phyloP scores from a whole-genome alignment of 2,113 vertebrate species.

The Hylia prasina region DNA sequence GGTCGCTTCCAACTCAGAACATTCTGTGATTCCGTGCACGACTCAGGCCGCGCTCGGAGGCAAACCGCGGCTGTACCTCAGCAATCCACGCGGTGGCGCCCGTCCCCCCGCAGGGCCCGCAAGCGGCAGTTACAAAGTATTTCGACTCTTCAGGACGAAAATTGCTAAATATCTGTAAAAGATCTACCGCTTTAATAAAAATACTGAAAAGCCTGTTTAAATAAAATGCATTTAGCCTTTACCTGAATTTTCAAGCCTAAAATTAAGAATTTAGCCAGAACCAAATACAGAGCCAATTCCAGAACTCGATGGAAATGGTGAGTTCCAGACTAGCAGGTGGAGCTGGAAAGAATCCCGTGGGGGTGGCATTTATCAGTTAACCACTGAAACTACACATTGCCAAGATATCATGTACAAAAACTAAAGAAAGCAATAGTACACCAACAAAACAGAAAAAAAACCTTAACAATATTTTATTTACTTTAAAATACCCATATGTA shows the following conservation, averaged over 20 bases:
- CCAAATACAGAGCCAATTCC: not conserved
- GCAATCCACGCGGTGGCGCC: not conserved
- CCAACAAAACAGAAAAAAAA: not conserved
- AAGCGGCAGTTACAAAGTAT: not conserved
- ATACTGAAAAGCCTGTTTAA: not conserved
- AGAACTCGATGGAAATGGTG: conserved; percentile 37
- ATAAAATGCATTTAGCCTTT: not conserved
- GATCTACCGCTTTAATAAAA: not conserved
- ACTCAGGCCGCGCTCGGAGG: not conserved
- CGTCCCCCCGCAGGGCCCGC: too few species aligned
- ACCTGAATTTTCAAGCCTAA: not conserved
- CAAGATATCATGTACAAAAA: not conserved
- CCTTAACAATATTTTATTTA: not conserved
- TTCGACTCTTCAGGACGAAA: not conserved
- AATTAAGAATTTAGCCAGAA: not conserved
- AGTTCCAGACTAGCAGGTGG: conserved; percentile 57
- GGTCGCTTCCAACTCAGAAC: not conserved
- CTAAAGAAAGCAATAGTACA: not conserved
- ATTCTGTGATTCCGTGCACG: fast-evolving
- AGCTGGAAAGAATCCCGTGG: conserved; percentile 27
- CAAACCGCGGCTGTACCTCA: not conserved
- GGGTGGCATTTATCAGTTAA: not conserved
- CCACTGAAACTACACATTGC: not conserved
- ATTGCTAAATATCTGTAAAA: not conserved
- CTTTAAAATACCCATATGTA: not conserved